These are phyloP conservation scores for Drosophila borborema DNA, from an alignment of 2,888 invertebrate species.

Conservation along the genomic window DNA sequence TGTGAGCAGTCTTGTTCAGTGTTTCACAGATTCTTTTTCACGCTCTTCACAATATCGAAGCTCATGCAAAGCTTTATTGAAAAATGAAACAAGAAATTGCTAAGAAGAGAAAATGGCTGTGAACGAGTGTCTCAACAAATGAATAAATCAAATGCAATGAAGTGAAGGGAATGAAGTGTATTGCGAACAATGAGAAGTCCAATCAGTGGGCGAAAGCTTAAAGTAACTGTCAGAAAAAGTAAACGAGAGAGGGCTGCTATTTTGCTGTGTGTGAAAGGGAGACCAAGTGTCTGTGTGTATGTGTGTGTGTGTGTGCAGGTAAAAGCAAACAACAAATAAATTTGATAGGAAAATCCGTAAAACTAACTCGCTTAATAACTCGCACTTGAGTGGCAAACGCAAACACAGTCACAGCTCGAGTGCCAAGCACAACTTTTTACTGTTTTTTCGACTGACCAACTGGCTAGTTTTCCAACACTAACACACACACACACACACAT, in stretches of 20 bases:
- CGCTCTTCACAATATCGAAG: constrained; percentile 1
- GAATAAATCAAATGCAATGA: constrained; percentile 17
- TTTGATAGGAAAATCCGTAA: constrained; percentile 67
- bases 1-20: neutral
- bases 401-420: constrained; percentile 48
- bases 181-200: constrained; percentile 7
- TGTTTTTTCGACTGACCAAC: constrained; percentile 42
- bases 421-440: constrained; percentile 34
- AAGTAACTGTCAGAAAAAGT: constrained; percentile 2
- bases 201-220: constrained; percentile 13
- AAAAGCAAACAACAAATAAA: constrained; percentile 47
- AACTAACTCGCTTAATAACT: constrained; percentile 71
- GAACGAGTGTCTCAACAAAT: constrained; percentile 2
- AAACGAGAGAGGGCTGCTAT: neutral
- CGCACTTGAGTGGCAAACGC: constrained; percentile 66
- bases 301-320: constrained; percentile 21
- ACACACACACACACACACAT: constrained; percentile 21
- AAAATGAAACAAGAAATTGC: neutral
- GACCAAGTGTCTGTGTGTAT: neutral
- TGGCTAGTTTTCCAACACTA: constrained; percentile 13
- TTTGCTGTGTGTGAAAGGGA: neutral
- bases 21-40: neutral
- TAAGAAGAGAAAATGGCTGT: neutral
- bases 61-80: constrained; percentile 2
- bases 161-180: constrained; percentile 15